These are phyloP conservation scores for Linyphia triangularis DNA, from an alignment of 2,888 invertebrate species.

Conservation along the genomic window DNA sequence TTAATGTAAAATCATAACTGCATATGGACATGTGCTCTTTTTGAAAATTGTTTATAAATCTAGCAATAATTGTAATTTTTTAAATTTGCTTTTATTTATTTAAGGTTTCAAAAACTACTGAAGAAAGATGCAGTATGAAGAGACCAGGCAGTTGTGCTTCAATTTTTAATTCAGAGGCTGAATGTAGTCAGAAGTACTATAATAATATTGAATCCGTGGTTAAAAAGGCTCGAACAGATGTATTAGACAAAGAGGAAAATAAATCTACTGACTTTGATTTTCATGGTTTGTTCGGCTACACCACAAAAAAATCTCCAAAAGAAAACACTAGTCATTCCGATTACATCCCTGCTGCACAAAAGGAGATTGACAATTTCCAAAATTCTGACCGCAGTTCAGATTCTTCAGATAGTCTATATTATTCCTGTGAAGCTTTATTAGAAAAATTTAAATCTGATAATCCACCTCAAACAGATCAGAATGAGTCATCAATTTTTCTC, in stretches of 20 bases:
- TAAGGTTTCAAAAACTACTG: background rate
- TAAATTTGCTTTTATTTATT: background rate
- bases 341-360: background rate
- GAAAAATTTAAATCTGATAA: background rate
- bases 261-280: too few species aligned
- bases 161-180: background rate
- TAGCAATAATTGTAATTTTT: too few species aligned
- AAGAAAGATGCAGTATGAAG: background rate
- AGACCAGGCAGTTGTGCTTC: background rate
- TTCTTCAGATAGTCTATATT: background rate
- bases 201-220: background rate
- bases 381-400: background rate
- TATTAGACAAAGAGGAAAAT: background rate
- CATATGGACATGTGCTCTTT: too few species aligned
- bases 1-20: too few species aligned
- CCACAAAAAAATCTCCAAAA: too few species aligned
- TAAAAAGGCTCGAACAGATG: background rate
- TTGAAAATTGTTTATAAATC: too few species aligned
- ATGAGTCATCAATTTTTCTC: background rate
- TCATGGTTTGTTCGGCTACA: too few species aligned
- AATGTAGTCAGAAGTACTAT: background rate
- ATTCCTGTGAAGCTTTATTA: background rate
- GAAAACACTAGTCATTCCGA: too few species aligned
- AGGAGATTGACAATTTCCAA: background rate
- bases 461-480: background rate